Evolutionary conservation across 2,113 vertebrate species (phyloP).

Genomic region (Hipposideros armiger): DNA sequence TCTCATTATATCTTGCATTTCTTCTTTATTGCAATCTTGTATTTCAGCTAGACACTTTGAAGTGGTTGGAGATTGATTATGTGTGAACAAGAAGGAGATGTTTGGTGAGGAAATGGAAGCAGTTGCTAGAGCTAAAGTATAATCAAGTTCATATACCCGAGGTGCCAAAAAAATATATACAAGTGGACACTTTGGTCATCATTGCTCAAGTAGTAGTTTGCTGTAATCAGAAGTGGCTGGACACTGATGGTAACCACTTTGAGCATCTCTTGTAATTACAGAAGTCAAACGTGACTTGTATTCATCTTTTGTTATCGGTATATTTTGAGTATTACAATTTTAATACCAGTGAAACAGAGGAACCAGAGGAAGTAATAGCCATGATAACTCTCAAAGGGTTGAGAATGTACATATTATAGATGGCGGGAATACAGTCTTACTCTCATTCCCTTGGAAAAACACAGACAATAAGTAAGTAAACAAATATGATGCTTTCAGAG

Average conservation of each 20-base stretch:
- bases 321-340: too few relatives aligned
- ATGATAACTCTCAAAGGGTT: not conserved
- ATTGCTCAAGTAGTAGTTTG: too few relatives aligned
- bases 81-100: not conserved
- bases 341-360: not conserved
- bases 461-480: not conserved
- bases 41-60: not conserved
- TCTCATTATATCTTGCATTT: constrained; percentile 6
- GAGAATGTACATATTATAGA: not conserved
- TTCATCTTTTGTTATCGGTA: too few relatives aligned
- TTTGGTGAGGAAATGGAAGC: not conserved
- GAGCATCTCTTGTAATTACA: too few relatives aligned
- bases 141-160: not conserved
- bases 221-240: too few relatives aligned
- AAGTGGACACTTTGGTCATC: too few relatives aligned
- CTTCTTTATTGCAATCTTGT: not conserved
- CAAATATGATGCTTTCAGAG: not conserved
- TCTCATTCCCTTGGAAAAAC: not conserved
- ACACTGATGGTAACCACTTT: too few relatives aligned
- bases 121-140: not conserved
- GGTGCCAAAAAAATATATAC: too few relatives aligned
- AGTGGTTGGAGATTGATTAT: not conserved
- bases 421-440: not conserved
- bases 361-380: constrained; percentile 3
- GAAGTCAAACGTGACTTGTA: too few relatives aligned